Conservation (phyloP, 2,113 vertebrate species). For the Uropsilus gracilis region DNA sequence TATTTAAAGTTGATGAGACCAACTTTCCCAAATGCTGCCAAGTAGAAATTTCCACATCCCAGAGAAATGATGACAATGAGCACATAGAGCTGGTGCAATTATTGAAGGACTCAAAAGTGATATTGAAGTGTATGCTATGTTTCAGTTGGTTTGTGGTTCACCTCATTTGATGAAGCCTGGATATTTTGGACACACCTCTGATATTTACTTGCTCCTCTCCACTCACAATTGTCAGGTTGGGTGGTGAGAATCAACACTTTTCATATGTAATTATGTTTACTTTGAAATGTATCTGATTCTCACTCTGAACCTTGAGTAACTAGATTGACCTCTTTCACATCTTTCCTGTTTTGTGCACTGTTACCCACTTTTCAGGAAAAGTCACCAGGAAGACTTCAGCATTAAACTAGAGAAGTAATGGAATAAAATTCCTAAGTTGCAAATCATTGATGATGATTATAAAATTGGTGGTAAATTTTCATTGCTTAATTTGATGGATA, state of each 20-base stretch:
- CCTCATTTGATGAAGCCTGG: not conserved
- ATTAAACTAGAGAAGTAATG: conserved; percentile 54
- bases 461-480: conserved; percentile 79
- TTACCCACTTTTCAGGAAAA: not conserved
- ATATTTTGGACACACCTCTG: not conserved
- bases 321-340: not conserved
- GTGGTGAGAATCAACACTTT: not conserved
- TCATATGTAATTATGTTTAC: not conserved
- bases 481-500: conserved; percentile 78
- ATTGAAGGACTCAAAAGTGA: not conserved
- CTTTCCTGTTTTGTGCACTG: not conserved
- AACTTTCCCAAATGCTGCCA: not conserved
- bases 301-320: not conserved
- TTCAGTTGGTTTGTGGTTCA: not conserved
- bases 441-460: conserved; percentile 75
- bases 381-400: not conserved
- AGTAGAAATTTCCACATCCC: not conserved
- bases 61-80: not conserved
- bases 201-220: not conserved
- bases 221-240: not conserved
- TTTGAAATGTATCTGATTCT: not conserved
- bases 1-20: not conserved
- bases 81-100: not conserved
- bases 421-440: conserved; percentile 61
- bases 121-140: not conserved